Evolutionary conservation across 2,797 vertebrate genomes (phyloP).

Genomic region (Hippoglossus hippoglossus): DNA sequence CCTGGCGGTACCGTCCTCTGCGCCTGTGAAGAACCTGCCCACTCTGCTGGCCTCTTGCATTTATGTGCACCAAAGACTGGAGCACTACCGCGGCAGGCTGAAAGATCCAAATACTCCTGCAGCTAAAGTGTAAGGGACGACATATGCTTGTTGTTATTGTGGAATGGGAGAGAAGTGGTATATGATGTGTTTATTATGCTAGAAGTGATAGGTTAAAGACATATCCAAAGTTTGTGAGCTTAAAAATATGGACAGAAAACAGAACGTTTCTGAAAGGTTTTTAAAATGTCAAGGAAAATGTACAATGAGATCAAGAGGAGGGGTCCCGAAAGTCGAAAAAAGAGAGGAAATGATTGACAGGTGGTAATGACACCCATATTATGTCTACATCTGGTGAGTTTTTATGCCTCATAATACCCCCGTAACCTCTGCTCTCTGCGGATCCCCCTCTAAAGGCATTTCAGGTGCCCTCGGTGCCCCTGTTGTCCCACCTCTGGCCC

Average conservation of each 20-base stretch:
- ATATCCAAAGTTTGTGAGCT: too few relatives aligned
- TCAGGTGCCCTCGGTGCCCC: slow-evolving; percentile 52
- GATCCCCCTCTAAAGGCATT: slow-evolving; percentile 65
- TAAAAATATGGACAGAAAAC: neutral
- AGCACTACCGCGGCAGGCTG: slow-evolving; percentile 85
- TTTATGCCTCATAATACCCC: slow-evolving; percentile 76
- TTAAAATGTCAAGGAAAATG: neutral
- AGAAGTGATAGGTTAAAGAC: too few relatives aligned
- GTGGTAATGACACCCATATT: slow-evolving; percentile 85
- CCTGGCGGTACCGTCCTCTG: slow-evolving; percentile 86
- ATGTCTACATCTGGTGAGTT: slow-evolving; percentile 82
- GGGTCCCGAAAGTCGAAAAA: slow-evolving; percentile 13
- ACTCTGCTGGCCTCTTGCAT: slow-evolving; percentile 86
- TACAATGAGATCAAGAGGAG: slow-evolving; percentile 16
- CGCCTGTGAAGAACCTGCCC: slow-evolving; percentile 86
- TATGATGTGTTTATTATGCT: too few relatives aligned
- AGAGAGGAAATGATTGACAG: slow-evolving; percentile 82
- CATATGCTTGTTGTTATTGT: neutral
- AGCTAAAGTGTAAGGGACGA: slow-evolving; percentile 86
- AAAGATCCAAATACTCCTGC: slow-evolving; percentile 78
- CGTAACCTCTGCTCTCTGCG: slow-evolving; percentile 69
- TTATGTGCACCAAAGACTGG: slow-evolving; percentile 86
- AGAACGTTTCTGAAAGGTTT: too few relatives aligned
- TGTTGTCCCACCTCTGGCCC: slow-evolving; percentile 67
- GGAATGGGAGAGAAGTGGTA: neutral